phyloP scores from a whole-genome alignment of 2,797 vertebrate species.

The Clamator glandarius region DNA sequence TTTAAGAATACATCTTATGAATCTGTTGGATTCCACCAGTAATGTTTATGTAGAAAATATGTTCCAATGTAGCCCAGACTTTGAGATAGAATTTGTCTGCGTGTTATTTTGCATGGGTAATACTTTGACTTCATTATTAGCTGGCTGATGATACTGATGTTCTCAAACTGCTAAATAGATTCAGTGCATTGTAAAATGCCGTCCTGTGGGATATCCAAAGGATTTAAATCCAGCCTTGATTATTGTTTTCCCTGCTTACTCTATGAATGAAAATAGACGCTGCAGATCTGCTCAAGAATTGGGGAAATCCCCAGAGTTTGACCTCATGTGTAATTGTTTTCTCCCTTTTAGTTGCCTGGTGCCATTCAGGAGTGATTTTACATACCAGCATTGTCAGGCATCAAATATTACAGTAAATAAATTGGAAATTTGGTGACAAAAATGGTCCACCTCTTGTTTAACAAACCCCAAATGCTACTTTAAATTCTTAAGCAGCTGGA shows the following conservation, averaged over 20 bases:
- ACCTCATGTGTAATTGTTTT: neutral
- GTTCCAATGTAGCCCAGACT: neutral
- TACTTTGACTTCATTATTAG: slow-evolving; percentile 34
- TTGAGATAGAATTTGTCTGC: neutral
- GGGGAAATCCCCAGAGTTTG: slow-evolving; percentile 12
- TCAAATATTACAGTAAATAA: neutral
- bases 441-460: neutral
- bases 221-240: neutral
- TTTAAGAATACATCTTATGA: neutral
- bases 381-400: neutral
- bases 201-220: slow-evolving; percentile 30
- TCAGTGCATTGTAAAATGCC: slow-evolving; percentile 9
- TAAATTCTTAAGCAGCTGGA: neutral
- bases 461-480: neutral
- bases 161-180: slow-evolving; percentile 26
- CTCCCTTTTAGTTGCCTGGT: neutral
- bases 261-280: slow-evolving; percentile 4
- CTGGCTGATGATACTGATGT: slow-evolving; percentile 5
- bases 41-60: neutral
- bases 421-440: neutral
- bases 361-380: neutral
- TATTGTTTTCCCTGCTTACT: slow-evolving; percentile 10
- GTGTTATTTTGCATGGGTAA: neutral
- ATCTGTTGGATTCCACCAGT: neutral
- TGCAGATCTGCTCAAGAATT: neutral